Evolutionary conservation across 2,113 vertebrate genomes (phyloP).

Genomic region (Dipodomys spectabilis): DNA sequence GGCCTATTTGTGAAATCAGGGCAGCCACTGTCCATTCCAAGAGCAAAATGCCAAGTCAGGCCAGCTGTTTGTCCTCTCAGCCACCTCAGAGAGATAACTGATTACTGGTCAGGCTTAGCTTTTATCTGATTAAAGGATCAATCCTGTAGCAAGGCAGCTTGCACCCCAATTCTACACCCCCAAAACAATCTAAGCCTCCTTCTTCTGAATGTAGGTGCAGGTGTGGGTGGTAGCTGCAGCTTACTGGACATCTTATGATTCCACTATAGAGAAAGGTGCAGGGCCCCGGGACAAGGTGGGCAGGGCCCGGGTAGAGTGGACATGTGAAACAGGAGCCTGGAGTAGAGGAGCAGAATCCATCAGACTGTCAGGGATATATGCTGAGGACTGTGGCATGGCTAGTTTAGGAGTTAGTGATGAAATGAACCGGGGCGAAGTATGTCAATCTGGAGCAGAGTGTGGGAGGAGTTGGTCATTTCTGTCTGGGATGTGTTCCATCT

Average conservation of each 20-base stretch:
- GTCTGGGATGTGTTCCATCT: not conserved
- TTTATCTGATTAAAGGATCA: conserved; percentile 1
- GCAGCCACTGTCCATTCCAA: not conserved
- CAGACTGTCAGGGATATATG: not conserved
- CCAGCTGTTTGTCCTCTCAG: not conserved
- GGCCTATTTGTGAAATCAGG: not conserved
- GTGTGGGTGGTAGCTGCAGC: not conserved
- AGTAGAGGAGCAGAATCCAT: not conserved
- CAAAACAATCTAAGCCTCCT: not conserved
- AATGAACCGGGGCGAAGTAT: not conserved
- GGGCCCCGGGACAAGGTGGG: not conserved
- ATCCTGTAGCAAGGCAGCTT: not conserved
- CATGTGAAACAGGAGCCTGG: not conserved
- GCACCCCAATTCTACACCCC: not conserved
- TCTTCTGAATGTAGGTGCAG: not conserved
- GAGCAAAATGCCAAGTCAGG: not conserved
- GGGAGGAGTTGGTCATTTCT: not conserved
- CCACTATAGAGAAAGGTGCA: not conserved
- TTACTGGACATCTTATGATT: not conserved
- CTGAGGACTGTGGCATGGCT: not conserved
- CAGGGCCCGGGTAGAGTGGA: not conserved
- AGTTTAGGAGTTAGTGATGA: not conserved
- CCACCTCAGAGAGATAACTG: not conserved
- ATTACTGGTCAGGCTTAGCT: not conserved
- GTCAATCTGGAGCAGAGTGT: not conserved